phyloP scores from a whole-genome alignment of 1,140 invertebrate genomes.

The Phortica variegata region DNA sequence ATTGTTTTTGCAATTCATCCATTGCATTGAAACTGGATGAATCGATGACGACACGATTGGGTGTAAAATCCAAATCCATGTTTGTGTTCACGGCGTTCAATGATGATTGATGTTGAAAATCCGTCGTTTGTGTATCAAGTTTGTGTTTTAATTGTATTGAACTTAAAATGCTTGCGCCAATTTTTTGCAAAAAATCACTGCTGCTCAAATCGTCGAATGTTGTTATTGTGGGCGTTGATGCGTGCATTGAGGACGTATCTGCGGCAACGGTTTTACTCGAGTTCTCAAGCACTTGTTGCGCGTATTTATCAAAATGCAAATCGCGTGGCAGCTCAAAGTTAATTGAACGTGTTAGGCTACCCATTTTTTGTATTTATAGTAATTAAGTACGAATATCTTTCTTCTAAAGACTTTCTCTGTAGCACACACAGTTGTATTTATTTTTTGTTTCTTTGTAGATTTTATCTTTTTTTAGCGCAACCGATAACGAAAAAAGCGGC shows the following conservation, averaged over 20 bases:
- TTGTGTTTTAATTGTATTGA: slow-evolving; percentile 42
- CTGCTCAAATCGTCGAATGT: slow-evolving; percentile 24
- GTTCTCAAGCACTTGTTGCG: slow-evolving; percentile 42
- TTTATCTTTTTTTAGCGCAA: background rate
- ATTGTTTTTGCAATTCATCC: slow-evolving; percentile 46
- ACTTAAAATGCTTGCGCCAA: slow-evolving; percentile 42
- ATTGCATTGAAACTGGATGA: slow-evolving; percentile 30
- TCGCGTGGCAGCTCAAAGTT: slow-evolving; percentile 49
- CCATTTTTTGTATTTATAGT: slow-evolving; percentile 36
- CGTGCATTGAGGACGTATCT: slow-evolving; percentile 12
- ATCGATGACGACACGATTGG: slow-evolving; percentile 41
- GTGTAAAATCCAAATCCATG: slow-evolving; percentile 39
- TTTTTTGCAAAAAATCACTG: slow-evolving; percentile 44
- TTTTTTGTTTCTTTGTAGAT: slow-evolving; percentile 8
- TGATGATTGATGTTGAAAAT: slow-evolving; percentile 18
- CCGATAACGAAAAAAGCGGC: no score
- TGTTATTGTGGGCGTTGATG: slow-evolving; percentile 39
- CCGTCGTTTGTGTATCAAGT: slow-evolving; percentile 5
- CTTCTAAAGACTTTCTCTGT: slow-evolving; percentile 9
- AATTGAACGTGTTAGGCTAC: slow-evolving; percentile 39
- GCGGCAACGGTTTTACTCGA: slow-evolving; percentile 18
- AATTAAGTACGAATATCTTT: no score
- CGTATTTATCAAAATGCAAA: slow-evolving; percentile 46
- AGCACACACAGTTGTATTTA: slow-evolving; percentile 14
- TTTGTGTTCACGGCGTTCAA: slow-evolving; percentile 9